Conservation (phyloP, 2,113 vertebrate species). For the Solenodon paradoxus region DNA sequence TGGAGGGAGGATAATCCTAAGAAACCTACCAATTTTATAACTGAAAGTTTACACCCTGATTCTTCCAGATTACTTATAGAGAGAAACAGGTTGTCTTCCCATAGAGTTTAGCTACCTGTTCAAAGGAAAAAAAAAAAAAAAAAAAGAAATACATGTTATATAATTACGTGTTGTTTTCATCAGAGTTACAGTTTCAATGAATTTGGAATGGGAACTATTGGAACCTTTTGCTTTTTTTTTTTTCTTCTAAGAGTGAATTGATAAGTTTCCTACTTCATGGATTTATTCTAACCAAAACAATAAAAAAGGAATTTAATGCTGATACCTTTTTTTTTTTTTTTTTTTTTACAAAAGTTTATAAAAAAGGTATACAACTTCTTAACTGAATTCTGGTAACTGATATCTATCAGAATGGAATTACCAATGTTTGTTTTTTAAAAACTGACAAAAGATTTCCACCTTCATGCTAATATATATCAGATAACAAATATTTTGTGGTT, state of each 20-base stretch:
- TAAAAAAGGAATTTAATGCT: constrained; percentile 29
- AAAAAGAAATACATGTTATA: not conserved
- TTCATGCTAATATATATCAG: not conserved
- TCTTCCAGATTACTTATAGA: not conserved
- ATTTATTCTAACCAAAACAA: constrained; percentile 18
- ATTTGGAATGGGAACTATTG: constrained; percentile 12
- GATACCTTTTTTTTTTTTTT: too few relatives aligned
- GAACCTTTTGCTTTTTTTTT: constrained; percentile 9
- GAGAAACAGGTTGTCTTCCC: constrained; percentile 28
- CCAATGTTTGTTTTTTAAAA: constrained; percentile 51
- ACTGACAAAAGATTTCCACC: not conserved
- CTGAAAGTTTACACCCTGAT: not conserved
- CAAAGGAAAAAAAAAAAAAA: not conserved
- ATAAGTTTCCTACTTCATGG: constrained; percentile 35
- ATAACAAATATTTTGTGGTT: constrained; percentile 2
- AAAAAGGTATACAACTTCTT: constrained; percentile 49
- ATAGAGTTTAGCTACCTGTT: not conserved
- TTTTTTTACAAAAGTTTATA: not conserved
- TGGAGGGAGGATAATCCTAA: not conserved
- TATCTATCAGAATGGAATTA: constrained; percentile 47
- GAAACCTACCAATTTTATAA: constrained; percentile 8
- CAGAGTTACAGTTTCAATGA: constrained; percentile 8
- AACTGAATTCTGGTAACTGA: constrained; percentile 51
- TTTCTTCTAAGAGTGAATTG: not conserved
- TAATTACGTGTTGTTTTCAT: constrained; percentile 8